phyloP scores from a whole-genome alignment of 2,113 vertebrate species.

The Brevimyrus niger region DNA sequence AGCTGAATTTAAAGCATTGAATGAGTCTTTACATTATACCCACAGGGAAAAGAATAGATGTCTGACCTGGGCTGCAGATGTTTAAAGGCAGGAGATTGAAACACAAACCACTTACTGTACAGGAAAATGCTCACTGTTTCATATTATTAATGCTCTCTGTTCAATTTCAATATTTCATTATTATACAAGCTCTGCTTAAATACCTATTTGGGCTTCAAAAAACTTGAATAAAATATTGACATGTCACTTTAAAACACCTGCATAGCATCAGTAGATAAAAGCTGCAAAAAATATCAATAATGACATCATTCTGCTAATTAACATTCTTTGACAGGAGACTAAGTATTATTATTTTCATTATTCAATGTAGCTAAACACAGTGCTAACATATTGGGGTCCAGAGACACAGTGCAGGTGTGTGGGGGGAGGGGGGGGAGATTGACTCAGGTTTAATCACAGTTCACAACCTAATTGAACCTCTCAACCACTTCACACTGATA shows the following conservation, averaged over 20 bases:
- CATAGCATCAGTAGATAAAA: background rate
- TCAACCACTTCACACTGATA: background rate
- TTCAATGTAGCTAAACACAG: background rate
- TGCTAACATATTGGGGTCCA: background rate
- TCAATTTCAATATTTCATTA: background rate
- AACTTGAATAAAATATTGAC: background rate
- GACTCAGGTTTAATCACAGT: background rate
- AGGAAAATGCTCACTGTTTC: background rate
- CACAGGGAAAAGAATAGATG: background rate
- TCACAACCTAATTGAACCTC: background rate
- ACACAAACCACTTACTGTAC: background rate
- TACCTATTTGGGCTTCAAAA: background rate
- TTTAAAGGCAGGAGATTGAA: background rate
- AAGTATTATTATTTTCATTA: background rate
- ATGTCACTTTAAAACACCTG: conserved; percentile 7
- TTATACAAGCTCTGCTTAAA: background rate
- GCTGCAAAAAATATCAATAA: background rate
- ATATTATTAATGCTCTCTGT: background rate
- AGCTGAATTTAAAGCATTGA: background rate
- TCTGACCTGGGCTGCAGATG: background rate
- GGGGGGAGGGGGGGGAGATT: background rate
- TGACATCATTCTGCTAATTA: conserved; percentile 1
- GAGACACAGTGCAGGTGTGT: background rate
- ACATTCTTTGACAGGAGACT: background rate
- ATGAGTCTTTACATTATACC: background rate